Conservation (phyloP, 2,888 invertebrate genomes). For the Notodonta ziczac region DNA sequence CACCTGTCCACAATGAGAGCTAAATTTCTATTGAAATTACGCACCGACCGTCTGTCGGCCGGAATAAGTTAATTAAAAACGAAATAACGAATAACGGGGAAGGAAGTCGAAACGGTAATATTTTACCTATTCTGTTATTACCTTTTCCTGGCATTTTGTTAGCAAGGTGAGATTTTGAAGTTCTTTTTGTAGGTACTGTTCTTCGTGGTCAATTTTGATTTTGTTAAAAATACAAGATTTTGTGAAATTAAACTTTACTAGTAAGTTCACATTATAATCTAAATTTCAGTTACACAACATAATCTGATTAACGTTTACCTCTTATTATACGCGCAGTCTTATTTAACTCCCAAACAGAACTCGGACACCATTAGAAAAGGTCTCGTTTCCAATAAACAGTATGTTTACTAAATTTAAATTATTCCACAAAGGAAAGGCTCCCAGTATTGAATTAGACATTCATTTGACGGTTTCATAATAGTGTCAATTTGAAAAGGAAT, state of each 20-base stretch:
- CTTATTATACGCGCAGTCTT: too few relatives aligned
- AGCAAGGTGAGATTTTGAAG: not conserved
- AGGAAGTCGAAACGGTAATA: constrained; percentile 20
- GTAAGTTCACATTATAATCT: too few relatives aligned
- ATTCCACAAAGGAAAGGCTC: constrained; percentile 11
- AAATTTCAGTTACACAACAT: too few relatives aligned
- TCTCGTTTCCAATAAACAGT: not conserved
- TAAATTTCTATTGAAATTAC: constrained; percentile 45
- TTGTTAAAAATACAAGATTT: too few relatives aligned
- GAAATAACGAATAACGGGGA: constrained; percentile 43
- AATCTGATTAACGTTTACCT: too few relatives aligned
- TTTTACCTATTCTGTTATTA: constrained; percentile 11
- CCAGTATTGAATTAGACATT: constrained; percentile 15
- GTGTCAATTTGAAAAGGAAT: constrained; percentile 3
- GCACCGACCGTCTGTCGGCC: constrained; percentile 18
- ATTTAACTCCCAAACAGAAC: not conserved
- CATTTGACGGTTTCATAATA: constrained; percentile 1
- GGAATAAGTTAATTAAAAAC: constrained; percentile 51
- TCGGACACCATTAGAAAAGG: not conserved
- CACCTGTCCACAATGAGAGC: constrained; percentile 33
- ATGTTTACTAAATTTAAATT: constrained; percentile 21
- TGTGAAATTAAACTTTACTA: too few relatives aligned
- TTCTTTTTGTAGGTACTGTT: too few relatives aligned
- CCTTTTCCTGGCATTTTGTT: not conserved
- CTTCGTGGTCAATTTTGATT: too few relatives aligned